phyloP scores from a whole-genome alignment of 1,140 invertebrate genomes.

The Teleopsis dalmanni region DNA sequence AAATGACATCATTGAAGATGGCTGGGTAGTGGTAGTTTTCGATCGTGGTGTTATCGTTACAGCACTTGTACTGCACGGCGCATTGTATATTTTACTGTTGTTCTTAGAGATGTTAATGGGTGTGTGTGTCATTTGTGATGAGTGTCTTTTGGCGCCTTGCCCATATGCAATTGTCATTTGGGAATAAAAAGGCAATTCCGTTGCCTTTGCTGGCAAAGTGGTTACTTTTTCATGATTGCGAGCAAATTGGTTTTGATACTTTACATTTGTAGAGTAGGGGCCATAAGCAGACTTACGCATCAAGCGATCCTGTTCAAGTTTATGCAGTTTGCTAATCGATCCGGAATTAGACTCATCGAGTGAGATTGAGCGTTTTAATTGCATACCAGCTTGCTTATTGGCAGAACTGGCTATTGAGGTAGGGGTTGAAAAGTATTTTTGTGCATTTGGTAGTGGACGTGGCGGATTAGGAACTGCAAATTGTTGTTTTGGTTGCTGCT shows the following conservation, averaged over 20 bases:
- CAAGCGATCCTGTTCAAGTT: no score
- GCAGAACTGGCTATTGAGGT: constrained; percentile 38
- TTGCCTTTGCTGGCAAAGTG: no score
- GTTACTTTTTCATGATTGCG: no score
- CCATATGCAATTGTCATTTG: no score
- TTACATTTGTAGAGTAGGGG: no score
- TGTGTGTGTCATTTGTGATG: background rate
- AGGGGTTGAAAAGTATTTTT: constrained; percentile 31
- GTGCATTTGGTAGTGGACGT: constrained; percentile 11
- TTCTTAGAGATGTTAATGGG: background rate
- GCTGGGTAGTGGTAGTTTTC: background rate
- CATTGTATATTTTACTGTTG: background rate
- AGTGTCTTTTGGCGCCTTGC: no score
- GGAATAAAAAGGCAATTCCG: no score
- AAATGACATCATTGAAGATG: background rate
- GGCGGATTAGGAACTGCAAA: constrained; percentile 30
- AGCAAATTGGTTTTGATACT: no score
- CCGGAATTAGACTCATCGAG: constrained; percentile 27
- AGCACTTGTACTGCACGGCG: constrained; percentile 3
- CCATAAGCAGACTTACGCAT: constrained; percentile 2
- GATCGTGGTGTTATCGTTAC: constrained; percentile 23
- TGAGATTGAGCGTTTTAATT: constrained; percentile 29
- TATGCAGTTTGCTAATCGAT: constrained; percentile 12
- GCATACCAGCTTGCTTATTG: constrained; percentile 24
- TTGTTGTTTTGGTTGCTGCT: no score